phyloP scores from a whole-genome alignment of 2,113 vertebrate species.

The Calyptommatus sinebrachiatus region DNA sequence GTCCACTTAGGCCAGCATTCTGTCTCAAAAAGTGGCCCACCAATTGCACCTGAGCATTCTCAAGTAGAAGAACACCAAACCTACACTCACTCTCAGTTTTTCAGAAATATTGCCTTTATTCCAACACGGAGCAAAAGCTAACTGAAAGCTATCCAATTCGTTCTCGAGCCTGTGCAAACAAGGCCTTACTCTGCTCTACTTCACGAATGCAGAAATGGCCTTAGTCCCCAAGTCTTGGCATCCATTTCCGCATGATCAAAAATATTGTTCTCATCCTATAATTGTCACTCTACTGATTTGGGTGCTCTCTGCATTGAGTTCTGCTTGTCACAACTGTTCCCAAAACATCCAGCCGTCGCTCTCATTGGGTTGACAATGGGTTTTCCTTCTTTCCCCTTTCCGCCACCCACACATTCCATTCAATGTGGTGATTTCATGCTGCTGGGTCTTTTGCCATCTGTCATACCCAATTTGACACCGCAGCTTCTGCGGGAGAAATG shows the following conservation, averaged over 20 bases:
- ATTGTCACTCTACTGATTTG: not conserved
- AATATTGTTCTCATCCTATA: not conserved
- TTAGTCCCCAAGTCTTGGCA: not conserved
- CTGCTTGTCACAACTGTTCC: not conserved
- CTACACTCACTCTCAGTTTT: too few relatives aligned
- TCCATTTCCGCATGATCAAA: not conserved
- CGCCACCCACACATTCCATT: slow-evolving; percentile 3
- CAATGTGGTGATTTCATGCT: slow-evolving; percentile 21
- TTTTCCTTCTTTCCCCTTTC: not conserved
- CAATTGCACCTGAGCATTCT: too few relatives aligned
- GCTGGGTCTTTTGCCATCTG: slow-evolving; percentile 19
- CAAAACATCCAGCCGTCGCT: not conserved
- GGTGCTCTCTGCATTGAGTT: not conserved
- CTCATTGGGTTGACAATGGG: not conserved
- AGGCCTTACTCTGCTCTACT: too few relatives aligned
- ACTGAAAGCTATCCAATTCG: too few relatives aligned
- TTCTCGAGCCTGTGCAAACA: too few relatives aligned
- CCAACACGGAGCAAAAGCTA: too few relatives aligned
- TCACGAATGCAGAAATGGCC: too few relatives aligned
- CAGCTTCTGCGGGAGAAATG: slow-evolving; percentile 21
- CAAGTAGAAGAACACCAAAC: too few relatives aligned
- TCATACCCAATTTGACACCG: slow-evolving; percentile 33
- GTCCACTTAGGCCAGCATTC: too few relatives aligned
- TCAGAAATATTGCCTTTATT: too few relatives aligned
- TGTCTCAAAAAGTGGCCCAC: too few relatives aligned